Conservation (phyloP, 2,888 invertebrate genomes). For the Heliconius sara region DNA sequence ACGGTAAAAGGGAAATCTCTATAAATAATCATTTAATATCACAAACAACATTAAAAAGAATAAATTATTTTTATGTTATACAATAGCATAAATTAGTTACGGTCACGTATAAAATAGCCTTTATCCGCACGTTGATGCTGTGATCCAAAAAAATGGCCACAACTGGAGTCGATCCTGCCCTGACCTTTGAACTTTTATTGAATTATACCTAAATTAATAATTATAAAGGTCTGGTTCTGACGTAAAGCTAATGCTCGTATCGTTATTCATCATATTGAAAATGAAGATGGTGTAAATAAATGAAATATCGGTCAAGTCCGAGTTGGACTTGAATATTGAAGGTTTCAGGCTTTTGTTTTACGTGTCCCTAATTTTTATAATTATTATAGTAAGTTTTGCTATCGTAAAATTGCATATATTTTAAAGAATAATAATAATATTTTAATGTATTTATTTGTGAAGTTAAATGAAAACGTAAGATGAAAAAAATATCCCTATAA, state of each 20-base stretch:
- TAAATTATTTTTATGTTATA: not conserved
- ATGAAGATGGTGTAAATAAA: not conserved
- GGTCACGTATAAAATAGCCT: not conserved
- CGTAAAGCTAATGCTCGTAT: not conserved
- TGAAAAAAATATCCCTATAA: too few species aligned
- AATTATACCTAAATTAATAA: not conserved
- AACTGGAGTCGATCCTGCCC: not conserved
- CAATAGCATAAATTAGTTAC: not conserved
- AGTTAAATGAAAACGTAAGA: too few species aligned
- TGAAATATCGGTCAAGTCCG: not conserved
- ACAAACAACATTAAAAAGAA: not conserved
- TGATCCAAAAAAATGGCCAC: not conserved
- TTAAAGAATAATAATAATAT: too few species aligned
- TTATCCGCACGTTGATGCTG: not conserved
- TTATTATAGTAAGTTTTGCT: too few species aligned
- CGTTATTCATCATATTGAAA: not conserved
- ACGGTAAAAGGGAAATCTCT: not conserved
- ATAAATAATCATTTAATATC: not conserved
- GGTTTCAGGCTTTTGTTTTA: too few species aligned
- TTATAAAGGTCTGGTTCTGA: not conserved
- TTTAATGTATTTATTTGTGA: too few species aligned
- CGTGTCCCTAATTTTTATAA: too few species aligned
- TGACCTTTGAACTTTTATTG: not conserved
- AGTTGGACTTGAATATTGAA: not conserved
- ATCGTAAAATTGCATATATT: too few species aligned